A percentile compares a stretch with the other conserved stretches of the same genome.
Evolutionary conservation across 2,888 invertebrate species (phyloP).

Genomic region (Dynastes grantii): DNA sequence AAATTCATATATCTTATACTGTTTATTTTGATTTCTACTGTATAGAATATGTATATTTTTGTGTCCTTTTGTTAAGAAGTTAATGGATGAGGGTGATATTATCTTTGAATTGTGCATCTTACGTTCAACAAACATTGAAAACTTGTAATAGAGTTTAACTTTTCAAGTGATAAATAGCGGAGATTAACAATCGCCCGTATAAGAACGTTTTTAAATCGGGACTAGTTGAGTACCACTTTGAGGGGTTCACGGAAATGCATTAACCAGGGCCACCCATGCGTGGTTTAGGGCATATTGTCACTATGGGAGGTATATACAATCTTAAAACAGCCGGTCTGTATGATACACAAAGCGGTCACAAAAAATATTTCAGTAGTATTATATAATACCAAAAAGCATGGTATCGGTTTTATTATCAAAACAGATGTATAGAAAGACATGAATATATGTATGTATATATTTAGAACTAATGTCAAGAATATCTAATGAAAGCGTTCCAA

Average conservation of each 20-base stretch:
- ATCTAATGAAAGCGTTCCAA: too few species aligned
- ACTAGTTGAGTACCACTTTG: conserved; percentile 24
- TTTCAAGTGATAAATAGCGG: conserved; percentile 34
- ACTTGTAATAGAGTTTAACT: conserved; percentile 10
- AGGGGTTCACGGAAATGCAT: conserved; percentile 31
- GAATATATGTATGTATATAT: background rate
- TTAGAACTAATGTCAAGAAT: background rate
- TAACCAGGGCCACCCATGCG: conserved; percentile 39
- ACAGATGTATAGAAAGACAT: background rate
- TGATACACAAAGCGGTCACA: conserved; percentile 13
- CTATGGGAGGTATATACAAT: conserved; percentile 33
- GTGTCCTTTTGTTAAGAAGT: conserved; percentile 4
- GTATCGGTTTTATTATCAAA: conserved; percentile 2
- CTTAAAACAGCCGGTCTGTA: conserved; percentile 11
- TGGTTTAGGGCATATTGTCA: conserved; percentile 23
- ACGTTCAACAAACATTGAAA: conserved; percentile 12
- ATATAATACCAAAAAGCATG: background rate
- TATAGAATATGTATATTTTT: background rate
- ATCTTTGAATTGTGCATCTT: conserved; percentile 19
- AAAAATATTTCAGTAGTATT: conserved; percentile 18
- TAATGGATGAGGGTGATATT: conserved; percentile 1
- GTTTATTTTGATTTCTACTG: too few species aligned
- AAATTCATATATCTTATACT: too few species aligned
- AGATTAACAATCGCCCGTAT: conserved; percentile 37
- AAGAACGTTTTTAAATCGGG: conserved; percentile 27